Base-by-base conservation (phyloP, 2,888 invertebrate genomes). In the Ephialtes manifestator region DNA sequence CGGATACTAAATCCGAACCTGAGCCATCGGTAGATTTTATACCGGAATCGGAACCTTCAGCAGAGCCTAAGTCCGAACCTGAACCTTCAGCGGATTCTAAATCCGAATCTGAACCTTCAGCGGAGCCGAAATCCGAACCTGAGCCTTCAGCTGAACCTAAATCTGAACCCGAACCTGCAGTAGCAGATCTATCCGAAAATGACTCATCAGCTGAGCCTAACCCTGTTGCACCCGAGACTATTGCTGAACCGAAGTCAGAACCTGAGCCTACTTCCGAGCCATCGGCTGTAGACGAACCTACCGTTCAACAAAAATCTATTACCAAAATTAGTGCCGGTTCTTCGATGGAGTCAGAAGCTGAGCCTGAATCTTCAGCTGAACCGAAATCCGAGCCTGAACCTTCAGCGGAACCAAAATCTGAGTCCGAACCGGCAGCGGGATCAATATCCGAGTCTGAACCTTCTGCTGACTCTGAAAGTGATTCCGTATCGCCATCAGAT, bases 381-480 rank as follows among this genome's bases (percentile, higher is more conserved):
- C 75, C 67, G 1, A 46, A 46, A 46, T 43, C 89, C 1, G 72
- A 82, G 31, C 55, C 94, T 0, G 91, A 92, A 84, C 91, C 94
- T 2, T 31, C 46, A 8, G 74, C 24, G 1, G 60, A 60, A 18
- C 43, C 74, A 0, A 89, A 93, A 84, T 78, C 89, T 18, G 83
- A 88, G 65, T 83, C 93, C 2, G 89, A 90, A 87, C 85, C 92
- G 0, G 88, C 90, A 63, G 90, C 93, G 2, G 90, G 92, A 1
- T 8, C 55, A 60, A 87, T 91, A 58, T 87, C 91, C 13, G 90
- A 90, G 35, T 72, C 92, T 1, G 91, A 93, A 86, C 92, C 90
- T 2, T 93, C 90, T 1, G 70, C 77, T 63, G 81, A 91, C 81
- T 89, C 88, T 83, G 74, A 74, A 53, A 10, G 81, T 85, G 20